Evolutionary conservation across 2,888 invertebrate species (phyloP).

Genomic region (Nemotelus pantherinus): DNA sequence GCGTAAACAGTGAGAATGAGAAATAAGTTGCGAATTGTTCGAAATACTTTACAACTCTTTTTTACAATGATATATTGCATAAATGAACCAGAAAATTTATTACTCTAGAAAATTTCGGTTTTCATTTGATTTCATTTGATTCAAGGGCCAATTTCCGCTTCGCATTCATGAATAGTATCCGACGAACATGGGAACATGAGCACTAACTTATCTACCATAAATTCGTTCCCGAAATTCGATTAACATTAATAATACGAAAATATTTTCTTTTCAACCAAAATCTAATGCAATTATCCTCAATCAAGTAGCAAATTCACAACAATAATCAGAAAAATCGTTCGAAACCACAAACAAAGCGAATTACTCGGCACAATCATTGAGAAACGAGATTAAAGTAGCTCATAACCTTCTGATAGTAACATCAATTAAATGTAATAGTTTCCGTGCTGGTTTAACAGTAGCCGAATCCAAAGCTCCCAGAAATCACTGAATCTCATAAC

Average conservation of each 20-base stretch:
- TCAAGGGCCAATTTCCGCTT: too few relatives aligned
- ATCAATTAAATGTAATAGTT: conserved; percentile 37
- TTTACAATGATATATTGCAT: too few relatives aligned
- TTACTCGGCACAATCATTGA: background rate
- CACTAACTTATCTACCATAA: too few relatives aligned
- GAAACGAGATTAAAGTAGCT: conserved; percentile 27
- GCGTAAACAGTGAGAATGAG: too few relatives aligned
- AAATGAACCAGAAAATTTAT: too few relatives aligned
- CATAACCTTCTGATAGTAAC: conserved; percentile 25
- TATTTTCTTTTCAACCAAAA: background rate
- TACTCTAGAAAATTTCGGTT: too few relatives aligned
- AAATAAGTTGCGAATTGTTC: too few relatives aligned
- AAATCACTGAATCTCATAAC: conserved; percentile 26
- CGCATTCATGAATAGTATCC: too few relatives aligned
- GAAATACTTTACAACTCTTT: too few relatives aligned
- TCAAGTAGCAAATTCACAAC: conserved; percentile 10
- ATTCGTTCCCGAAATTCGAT: too few relatives aligned
- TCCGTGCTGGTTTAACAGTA: conserved; percentile 26
- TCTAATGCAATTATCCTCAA: background rate
- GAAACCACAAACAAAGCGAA: conserved; percentile 20
- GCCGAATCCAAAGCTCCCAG: background rate
- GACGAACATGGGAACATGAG: too few relatives aligned
- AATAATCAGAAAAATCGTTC: conserved; percentile 4
- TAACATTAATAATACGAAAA: background rate
- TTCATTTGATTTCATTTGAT: too few relatives aligned